A percentile compares a stretch with the other conserved stretches of the same genome.
phyloP scores from a whole-genome alignment of 2,113 vertebrate genomes.

The Danionella cerebrum region DNA sequence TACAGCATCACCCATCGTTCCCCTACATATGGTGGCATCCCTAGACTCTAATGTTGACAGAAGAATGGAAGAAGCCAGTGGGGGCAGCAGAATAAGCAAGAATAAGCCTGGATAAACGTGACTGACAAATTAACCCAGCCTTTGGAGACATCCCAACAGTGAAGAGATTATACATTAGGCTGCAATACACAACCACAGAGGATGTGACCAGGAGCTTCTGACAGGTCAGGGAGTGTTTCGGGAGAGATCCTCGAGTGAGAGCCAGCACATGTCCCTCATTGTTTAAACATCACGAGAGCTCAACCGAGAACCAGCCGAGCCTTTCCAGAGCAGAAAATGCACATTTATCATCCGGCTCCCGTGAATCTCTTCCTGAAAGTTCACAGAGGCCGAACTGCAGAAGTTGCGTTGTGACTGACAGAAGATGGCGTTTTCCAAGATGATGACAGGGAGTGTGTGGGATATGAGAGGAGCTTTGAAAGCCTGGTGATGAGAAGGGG shows the following conservation, averaged over 20 bases:
- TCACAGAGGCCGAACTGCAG: not conserved
- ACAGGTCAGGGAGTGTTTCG: not conserved
- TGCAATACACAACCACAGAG: too few relatives aligned
- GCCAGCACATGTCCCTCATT: not conserved
- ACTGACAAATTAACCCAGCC: not conserved
- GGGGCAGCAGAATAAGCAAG: not conserved
- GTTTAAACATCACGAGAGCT: not conserved
- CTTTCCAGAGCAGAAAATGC: not conserved
- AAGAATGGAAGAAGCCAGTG: not conserved
- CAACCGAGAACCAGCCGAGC: not conserved
- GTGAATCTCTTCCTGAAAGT: not conserved
- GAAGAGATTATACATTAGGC: not conserved
- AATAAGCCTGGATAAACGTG: not conserved
- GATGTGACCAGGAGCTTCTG: too few relatives aligned
- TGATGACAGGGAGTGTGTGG: not conserved
- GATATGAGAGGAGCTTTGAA: not conserved
- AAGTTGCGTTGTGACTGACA: not conserved
- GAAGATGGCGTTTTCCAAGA: not conserved
- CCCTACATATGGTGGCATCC: not conserved
- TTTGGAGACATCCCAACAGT: not conserved
- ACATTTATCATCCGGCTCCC: conserved; percentile 7
- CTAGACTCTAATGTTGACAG: not conserved
- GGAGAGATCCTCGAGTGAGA: not conserved
- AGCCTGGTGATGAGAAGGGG: not conserved
- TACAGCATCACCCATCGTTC: not conserved